Conservation (phyloP, 2,888 invertebrate species). For the Rhorus exstirpatorius region DNA sequence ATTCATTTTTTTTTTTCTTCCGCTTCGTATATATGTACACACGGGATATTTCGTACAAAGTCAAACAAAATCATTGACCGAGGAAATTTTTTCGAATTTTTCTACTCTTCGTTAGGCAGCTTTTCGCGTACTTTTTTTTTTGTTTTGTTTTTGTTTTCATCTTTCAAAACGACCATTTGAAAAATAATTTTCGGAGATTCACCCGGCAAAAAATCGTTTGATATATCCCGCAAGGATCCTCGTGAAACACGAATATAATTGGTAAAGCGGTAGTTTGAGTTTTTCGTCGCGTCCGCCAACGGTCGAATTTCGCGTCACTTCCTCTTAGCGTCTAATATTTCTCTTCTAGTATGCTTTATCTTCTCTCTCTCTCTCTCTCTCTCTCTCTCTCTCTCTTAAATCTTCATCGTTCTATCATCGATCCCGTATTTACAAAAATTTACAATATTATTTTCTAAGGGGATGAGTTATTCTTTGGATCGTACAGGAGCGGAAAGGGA, state of each 20-base stretch:
- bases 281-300: not conserved
- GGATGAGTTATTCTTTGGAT: constrained; percentile 42
- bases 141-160: not conserved
- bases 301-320: constrained; percentile 28
- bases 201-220: not conserved
- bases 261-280: constrained; percentile 1
- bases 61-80: not conserved
- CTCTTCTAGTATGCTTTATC: constrained; percentile 19
- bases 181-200: not conserved
- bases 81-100: not conserved
- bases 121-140: not conserved
- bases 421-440: constrained; percentile 69
- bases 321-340: constrained; percentile 11
- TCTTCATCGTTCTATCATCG: constrained; percentile 59
- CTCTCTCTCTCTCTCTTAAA: constrained; percentile 19
- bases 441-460: constrained; percentile 66
- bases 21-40: no score
- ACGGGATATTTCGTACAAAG: not conserved
- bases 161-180: not conserved
- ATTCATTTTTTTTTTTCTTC: not conserved
- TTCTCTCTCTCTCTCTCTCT: constrained; percentile 9
- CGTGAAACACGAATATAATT: no score
- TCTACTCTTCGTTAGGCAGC: constrained; percentile 4
- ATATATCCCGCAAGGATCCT: not conserved
- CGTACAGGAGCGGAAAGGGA: not conserved